Conservation (phyloP, 1,140 invertebrate species). For the Hylyphantes graminicola region DNA sequence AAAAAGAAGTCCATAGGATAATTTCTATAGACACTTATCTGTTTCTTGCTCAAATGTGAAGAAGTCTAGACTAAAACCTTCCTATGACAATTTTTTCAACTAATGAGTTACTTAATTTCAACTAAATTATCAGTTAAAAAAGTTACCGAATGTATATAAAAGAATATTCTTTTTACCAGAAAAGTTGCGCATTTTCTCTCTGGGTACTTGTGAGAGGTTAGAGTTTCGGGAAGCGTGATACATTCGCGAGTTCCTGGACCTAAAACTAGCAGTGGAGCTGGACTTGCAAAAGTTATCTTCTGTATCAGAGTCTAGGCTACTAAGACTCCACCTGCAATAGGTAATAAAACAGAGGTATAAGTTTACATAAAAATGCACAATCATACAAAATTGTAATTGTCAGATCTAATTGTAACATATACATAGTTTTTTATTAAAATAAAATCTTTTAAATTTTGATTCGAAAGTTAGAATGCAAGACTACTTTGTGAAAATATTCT, state of each 20-base stretch:
- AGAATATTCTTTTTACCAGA: constrained; percentile 26
- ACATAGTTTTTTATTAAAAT: not conserved
- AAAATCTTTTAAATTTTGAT: too few species aligned
- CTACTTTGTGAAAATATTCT: too few species aligned
- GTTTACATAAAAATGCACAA: not conserved
- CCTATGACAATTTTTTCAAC: too few species aligned
- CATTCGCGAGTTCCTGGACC: constrained; percentile 31
- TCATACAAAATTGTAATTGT: not conserved
- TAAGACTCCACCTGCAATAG: constrained; percentile 75
- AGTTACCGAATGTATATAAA: not conserved
- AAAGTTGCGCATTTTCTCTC: constrained; percentile 35
- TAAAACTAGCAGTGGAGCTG: constrained; percentile 41
- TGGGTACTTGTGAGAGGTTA: constrained; percentile 29
- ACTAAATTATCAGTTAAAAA: too few species aligned
- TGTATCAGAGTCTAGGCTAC: constrained; percentile 80
- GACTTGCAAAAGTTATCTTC: constrained; percentile 68
- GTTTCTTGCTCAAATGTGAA: too few species aligned
- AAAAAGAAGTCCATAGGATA: too few species aligned
- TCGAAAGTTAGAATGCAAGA: too few species aligned
- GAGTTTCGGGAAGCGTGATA: constrained; percentile 23
- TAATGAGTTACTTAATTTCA: too few species aligned
- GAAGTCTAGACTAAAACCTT: too few species aligned
- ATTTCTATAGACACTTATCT: too few species aligned
- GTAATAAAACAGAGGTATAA: constrained; percentile 6
- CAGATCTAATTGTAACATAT: not conserved